A percentile compares a stretch with the other conserved stretches of the same genome.
These are phyloP conservation scores for Crenuchus spilurus DNA, from an alignment of 2,797 vertebrate genomes.

Conservation along the genomic window DNA sequence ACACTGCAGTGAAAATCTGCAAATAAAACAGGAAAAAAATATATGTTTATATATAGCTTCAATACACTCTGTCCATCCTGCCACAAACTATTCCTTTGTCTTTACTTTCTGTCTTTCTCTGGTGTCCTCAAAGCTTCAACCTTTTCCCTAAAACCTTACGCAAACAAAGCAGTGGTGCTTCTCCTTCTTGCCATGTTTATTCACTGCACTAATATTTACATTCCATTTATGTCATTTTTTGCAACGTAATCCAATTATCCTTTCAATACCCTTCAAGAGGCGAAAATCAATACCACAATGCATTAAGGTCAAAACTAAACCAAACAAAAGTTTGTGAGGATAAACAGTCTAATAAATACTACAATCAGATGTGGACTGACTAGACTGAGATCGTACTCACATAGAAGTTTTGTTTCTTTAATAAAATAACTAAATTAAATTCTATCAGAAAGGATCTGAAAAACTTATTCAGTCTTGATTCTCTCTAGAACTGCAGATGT, in stretches of 20 bases:
- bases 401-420: neutral
- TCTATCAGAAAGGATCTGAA: neutral
- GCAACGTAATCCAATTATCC: constrained; percentile 34
- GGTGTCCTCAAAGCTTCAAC: neutral
- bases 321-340: neutral
- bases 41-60: neutral
- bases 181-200: constrained; percentile 3
- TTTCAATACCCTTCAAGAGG: constrained; percentile 11
- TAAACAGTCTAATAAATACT: neutral
- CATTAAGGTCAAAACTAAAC: constrained; percentile 14
- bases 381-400: neutral
- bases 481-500: neutral
- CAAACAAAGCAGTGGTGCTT: neutral
- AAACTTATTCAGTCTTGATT: neutral
- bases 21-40: neutral
- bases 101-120: neutral
- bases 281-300: constrained; percentile 38
- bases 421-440: neutral
- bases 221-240: constrained; percentile 11
- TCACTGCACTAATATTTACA: constrained; percentile 1
- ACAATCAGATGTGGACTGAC: neutral
- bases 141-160: neutral
- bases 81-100: neutral
- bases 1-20: neutral
- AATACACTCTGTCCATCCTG: neutral